Conservation (phyloP, 2,797 vertebrate species). For the Danionella dracula region DNA sequence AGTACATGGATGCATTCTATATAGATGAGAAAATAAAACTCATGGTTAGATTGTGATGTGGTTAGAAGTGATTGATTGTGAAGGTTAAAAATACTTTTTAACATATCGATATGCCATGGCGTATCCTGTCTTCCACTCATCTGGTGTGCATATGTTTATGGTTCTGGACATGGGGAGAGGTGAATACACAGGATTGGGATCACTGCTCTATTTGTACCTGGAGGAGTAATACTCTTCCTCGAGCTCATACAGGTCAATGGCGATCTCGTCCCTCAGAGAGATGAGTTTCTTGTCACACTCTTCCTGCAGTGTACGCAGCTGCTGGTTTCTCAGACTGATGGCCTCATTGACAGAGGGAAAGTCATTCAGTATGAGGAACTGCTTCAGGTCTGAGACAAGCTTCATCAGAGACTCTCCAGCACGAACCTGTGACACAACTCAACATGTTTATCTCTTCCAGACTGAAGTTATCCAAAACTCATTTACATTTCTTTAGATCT, state of each 20-base stretch:
- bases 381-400: constrained; percentile 95
- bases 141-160: constrained; percentile 32
- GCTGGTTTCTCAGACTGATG: constrained; percentile 91
- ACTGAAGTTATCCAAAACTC: neutral
- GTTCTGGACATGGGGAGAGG: neutral
- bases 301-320: constrained; percentile 86
- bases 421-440: constrained; percentile 75
- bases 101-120: neutral
- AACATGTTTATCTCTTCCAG: neutral
- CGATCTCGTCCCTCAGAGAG: constrained; percentile 89
- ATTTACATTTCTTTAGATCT: constrained; percentile 53
- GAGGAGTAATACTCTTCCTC: constrained; percentile 99
- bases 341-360: constrained; percentile 96
- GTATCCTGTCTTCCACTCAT: constrained; percentile 20
- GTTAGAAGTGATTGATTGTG: neutral
- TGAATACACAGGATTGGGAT: constrained; percentile 42
- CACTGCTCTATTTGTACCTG: constrained; percentile 92
- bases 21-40: neutral
- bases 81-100: neutral
- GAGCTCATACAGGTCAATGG: constrained; percentile 95
- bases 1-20: constrained; percentile 21
- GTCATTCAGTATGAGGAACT: constrained; percentile 96
- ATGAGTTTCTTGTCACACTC: constrained; percentile 96
- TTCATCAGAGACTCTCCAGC: constrained; percentile 97
- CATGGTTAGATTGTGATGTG: neutral